Base-by-base conservation (phyloP, 2,888 invertebrate species). In the Scaeva pyrastri region DNA sequence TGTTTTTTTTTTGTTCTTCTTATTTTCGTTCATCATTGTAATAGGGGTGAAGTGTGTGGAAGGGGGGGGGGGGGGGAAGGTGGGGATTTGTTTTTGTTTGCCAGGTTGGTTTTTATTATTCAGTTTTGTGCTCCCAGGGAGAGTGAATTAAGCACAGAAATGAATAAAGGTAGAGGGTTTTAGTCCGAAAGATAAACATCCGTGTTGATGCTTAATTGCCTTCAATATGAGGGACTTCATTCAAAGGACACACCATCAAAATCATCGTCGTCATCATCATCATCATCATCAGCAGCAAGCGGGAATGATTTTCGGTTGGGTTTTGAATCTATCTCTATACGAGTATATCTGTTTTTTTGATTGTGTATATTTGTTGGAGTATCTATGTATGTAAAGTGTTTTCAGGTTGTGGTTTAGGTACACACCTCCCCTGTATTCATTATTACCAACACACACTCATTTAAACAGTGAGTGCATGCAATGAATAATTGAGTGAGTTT, bases 151-250 rank as follows among this genome's bases (percentile, higher is more conserved):
- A 78, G 73, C 55, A 68, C n/a, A n/a, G n/a, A 70, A 62, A 78
- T 50, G 74, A 84, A 84, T 58, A 16, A 70, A 74, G 73, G 83
- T 55, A 64, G 70, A 71, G 39, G 52, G 50, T 52, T 84, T 79
- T 79, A 84, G 79, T 84, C 84, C 50, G 71, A 79, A 84, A 84
- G 84, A 84, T 84, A 84, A 84, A 84, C 75, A 84, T 84, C 79
- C 84, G 84, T 75, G 84, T 84, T 84, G 84, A 84, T 79, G 84
- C 71, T 84, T 84, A 84, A 84, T 84, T 84, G 84, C 79, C 84
- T 84, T 66, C 71, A 79, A 84, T 84, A 68, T 52, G 52, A 66
- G 64, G 79, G 74, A 74, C 82, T 73, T 66, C 26, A 45, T 56
- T 48, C 36, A 23, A 52, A 16, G 68, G 36, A 52, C 21, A 68